phyloP scores from a whole-genome alignment of 2,888 invertebrate genomes.

The Tiliacea aurago region DNA sequence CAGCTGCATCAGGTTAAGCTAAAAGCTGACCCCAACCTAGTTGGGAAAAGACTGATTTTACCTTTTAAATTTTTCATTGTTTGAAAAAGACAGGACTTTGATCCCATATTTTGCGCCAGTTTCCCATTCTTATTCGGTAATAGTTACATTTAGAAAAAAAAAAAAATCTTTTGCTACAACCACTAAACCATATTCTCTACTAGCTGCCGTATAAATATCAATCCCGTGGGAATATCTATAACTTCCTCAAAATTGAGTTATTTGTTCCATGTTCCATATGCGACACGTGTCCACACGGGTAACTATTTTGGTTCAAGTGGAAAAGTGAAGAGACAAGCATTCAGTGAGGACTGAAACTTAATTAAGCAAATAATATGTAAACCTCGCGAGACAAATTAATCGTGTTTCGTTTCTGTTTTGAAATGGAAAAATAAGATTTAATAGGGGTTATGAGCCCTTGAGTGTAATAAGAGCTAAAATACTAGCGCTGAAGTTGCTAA shows the following conservation, averaged over 20 bases:
- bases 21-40: no score
- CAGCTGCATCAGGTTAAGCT: no score
- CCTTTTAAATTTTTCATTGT: neutral
- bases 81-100: neutral
- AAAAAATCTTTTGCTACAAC: neutral
- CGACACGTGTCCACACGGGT: neutral
- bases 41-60: no score
- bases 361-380: conserved; percentile 58
- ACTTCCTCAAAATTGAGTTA: no score
- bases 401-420: conserved; percentile 22
- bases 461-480: conserved; percentile 31
- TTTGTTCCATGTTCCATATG: conserved; percentile 13
- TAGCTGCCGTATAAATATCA: no score
- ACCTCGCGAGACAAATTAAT: conserved; percentile 42
- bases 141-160: no score
- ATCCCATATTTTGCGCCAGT: neutral
- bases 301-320: conserved; percentile 18
- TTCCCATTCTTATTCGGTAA: neutral
- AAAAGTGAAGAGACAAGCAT: conserved; percentile 24
- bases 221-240: no score
- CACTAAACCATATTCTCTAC: neutral
- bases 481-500: conserved; percentile 5
- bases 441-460: conserved; percentile 19
- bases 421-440: conserved; percentile 37
- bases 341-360: conserved; percentile 51